A percentile compares a stretch with the other conserved stretches of the same genome.
These are phyloP conservation scores for Ptychochromis oligacanthus DNA, from an alignment of 2,113 vertebrate genomes.

Conservation along the genomic window DNA sequence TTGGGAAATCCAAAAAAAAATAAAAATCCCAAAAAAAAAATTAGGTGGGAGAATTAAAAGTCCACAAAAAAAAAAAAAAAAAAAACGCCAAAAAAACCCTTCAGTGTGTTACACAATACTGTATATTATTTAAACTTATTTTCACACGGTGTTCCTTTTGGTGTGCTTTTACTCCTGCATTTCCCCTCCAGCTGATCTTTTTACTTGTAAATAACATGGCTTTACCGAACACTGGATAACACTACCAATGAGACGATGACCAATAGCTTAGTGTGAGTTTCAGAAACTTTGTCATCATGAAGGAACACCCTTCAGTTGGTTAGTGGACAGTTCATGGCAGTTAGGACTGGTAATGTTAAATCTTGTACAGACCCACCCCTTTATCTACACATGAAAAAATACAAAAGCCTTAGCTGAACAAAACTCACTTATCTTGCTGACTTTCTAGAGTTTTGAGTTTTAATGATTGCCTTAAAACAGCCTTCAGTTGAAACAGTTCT, in stretches of 20 bases:
- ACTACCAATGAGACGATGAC: not conserved
- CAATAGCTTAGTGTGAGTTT: not conserved
- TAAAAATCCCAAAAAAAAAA: no score
- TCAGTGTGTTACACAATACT: not conserved
- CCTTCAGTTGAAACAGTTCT: no score
- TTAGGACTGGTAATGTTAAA: not conserved
- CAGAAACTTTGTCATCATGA: not conserved
- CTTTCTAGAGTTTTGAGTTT: no score
- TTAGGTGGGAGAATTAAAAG: no score
- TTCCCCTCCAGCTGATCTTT: not conserved
- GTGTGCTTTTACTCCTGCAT: not conserved
- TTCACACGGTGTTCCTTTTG: not conserved
- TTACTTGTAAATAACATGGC: accelerated
- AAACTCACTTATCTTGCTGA: not conserved
- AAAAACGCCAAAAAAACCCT: no score
- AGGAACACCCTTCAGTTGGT: not conserved
- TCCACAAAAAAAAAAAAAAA: no score
- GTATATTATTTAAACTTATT: conserved; percentile 1
- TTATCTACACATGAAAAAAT: not conserved
- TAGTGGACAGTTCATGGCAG: not conserved
- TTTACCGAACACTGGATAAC: not conserved
- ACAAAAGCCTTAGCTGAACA: not conserved
- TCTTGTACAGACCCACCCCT: not conserved
- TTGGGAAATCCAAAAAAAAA: no score
- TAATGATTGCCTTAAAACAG: no score